These are phyloP conservation scores for Diadumene lineata DNA, from an alignment of 92 coral and sea anemone genomes.

Conservation along the genomic window DNA sequence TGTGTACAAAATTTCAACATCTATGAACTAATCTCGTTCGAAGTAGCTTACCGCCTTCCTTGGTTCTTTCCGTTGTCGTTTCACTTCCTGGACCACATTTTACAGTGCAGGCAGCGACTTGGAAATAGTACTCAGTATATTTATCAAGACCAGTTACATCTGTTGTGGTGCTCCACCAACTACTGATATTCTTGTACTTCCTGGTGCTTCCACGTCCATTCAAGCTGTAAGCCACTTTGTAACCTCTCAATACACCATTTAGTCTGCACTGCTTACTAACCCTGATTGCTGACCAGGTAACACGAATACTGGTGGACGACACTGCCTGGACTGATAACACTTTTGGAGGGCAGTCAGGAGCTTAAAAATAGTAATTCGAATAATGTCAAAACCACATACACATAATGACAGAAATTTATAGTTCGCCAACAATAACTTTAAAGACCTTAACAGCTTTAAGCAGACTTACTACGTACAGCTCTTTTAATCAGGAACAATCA, in stretches of 20 bases:
- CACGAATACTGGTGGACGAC: slow-evolving; percentile 24
- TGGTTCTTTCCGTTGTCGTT: slow-evolving; percentile 14
- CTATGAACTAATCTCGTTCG: not conserved
- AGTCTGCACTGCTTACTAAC: not conserved
- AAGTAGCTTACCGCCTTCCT: slow-evolving; percentile 15
- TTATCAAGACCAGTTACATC: slow-evolving; percentile 15
- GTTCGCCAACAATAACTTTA: not conserved
- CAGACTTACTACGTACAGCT: no score
- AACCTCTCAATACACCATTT: slow-evolving; percentile 36
- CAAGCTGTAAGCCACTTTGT: slow-evolving; percentile 10
- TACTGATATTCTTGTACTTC: not conserved
- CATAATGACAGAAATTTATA: not conserved
- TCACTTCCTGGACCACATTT: slow-evolving; percentile 24
- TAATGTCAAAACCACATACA: slow-evolving; percentile 3
- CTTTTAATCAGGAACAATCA: no score
- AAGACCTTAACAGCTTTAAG: no score
- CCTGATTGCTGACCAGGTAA: slow-evolving; percentile 23
- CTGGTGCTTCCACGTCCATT: not conserved
- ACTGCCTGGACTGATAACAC: not conserved
- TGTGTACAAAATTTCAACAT: not conserved
- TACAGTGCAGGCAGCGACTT: slow-evolving; percentile 21
- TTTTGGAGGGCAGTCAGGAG: slow-evolving; percentile 10
- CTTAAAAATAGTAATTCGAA: not conserved
- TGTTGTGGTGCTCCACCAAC: not conserved
- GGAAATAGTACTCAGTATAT: slow-evolving; percentile 36